Conservation (phyloP, 2,797 vertebrate genomes). For the Ctenopoma multispine region DNA sequence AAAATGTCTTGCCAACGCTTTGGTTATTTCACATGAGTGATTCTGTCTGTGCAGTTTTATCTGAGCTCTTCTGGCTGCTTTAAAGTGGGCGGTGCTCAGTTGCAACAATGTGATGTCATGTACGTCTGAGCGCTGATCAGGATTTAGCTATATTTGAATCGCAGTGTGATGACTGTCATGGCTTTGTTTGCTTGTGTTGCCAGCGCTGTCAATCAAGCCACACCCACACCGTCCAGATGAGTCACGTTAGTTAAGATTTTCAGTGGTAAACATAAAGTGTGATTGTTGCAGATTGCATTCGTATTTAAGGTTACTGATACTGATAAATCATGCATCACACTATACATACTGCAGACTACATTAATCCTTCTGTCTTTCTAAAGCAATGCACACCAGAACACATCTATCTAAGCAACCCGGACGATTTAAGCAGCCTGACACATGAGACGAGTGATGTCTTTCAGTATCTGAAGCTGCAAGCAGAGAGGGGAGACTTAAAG, state of each 20-base stretch:
- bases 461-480: slow-evolving; percentile 89
- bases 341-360: neutral
- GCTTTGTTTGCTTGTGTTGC: neutral
- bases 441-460: slow-evolving; percentile 86
- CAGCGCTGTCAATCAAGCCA: slow-evolving; percentile 11
- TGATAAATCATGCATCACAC: no score
- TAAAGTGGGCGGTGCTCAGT: neutral
- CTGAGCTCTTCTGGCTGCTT: neutral
- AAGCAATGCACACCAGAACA: slow-evolving; percentile 87
- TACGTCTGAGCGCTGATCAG: slow-evolving; percentile 7
- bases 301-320: neutral
- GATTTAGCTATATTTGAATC: slow-evolving; percentile 2
- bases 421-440: slow-evolving; percentile 84
- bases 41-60: slow-evolving; percentile 14
- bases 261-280: neutral
- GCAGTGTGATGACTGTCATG: neutral
- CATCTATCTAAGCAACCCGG: slow-evolving; percentile 86
- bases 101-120: neutral
- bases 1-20: slow-evolving; percentile 1
- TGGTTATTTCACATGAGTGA: neutral
- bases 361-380: slow-evolving; percentile 21
- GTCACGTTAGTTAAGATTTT: neutral
- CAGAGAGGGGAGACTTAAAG: slow-evolving; percentile 87
- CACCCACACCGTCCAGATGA: slow-evolving; percentile 4
- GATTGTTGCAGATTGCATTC: neutral